A percentile compares a stretch with the other conserved stretches of the same genome.
These are phyloP conservation scores for Melierax canorus DNA, from an alignment of 2,113 vertebrate genomes.

Conservation along the genomic window DNA sequence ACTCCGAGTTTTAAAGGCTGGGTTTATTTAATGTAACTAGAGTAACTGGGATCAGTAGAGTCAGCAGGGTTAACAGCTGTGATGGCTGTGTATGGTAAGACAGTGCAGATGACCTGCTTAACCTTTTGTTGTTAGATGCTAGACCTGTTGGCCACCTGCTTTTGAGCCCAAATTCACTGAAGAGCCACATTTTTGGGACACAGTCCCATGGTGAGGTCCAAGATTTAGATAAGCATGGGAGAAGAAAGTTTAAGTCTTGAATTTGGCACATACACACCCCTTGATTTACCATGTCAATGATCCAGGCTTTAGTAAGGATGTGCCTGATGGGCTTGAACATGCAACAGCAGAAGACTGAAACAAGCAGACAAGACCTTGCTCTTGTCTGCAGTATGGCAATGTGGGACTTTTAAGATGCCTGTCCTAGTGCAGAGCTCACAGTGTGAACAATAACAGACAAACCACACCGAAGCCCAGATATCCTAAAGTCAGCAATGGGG, in stretches of 20 bases:
- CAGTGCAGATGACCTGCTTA: neutral
- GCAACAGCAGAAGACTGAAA: neutral
- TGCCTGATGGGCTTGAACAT: neutral
- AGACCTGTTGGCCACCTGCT: neutral
- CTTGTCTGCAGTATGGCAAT: neutral
- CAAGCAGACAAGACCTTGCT: neutral
- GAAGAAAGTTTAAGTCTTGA: neutral
- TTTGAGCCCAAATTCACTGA: neutral
- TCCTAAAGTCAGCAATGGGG: neutral
- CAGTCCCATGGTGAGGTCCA: neutral
- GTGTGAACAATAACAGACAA: neutral
- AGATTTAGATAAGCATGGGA: neutral
- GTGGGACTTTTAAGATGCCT: neutral
- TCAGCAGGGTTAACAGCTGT: neutral
- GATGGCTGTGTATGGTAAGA: neutral
- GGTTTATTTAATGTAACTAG: neutral
- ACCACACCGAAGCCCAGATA: rapidly evolving
- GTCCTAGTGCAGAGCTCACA: neutral
- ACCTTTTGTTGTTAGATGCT: neutral
- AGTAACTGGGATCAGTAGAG: neutral
- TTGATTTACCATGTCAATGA: neutral
- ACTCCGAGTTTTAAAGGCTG: neutral
- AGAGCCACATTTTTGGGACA: neutral
- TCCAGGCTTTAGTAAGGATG: neutral
- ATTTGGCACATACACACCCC: neutral